Percentiles rank a stretch among this genome's conserved stretches.
Evolutionary conservation across 2,797 vertebrate genomes (phyloP).

Genomic region (Arctocebus calabarensis): DNA sequence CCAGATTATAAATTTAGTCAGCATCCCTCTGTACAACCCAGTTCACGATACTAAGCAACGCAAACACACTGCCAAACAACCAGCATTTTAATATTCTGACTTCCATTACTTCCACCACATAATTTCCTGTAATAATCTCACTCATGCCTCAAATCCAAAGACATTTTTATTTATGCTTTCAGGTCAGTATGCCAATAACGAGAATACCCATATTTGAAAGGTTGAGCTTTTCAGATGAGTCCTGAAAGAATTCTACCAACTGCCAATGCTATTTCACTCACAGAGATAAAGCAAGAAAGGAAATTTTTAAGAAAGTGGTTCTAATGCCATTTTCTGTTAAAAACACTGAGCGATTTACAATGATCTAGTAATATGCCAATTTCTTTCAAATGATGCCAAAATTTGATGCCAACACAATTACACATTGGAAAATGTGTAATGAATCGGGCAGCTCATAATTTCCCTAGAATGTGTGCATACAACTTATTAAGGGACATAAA

Average conservation of each 20-base stretch:
- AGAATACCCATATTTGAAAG: background rate
- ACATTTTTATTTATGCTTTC: background rate
- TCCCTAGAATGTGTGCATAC: conserved; percentile 64
- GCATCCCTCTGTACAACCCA: background rate
- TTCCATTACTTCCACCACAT: conserved; percentile 62
- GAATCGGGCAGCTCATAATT: conserved; percentile 77
- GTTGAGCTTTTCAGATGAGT: background rate
- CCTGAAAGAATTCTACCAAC: conserved; percentile 37
- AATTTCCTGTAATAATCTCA: conserved; percentile 75
- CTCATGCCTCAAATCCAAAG: conserved; percentile 39
- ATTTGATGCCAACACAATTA: conserved; percentile 75
- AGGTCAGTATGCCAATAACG: conserved; percentile 24
- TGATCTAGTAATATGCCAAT: conserved; percentile 66
- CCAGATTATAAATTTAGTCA: conserved; percentile 58
- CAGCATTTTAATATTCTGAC: conserved; percentile 1
- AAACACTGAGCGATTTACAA: conserved; percentile 66
- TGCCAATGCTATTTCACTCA: background rate
- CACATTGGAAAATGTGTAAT: conserved; percentile 75
- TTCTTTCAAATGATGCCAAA: conserved; percentile 72
- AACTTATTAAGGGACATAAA: conserved; percentile 77
- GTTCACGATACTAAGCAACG: conserved; percentile 62
- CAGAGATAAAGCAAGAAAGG: background rate
- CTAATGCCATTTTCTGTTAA: conserved; percentile 69
- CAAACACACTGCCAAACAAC: conserved; percentile 59
- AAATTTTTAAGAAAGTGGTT: conserved; percentile 48